phyloP scores from a whole-genome alignment of 2,113 vertebrate genomes.

The Gymnorhina tibicen region DNA sequence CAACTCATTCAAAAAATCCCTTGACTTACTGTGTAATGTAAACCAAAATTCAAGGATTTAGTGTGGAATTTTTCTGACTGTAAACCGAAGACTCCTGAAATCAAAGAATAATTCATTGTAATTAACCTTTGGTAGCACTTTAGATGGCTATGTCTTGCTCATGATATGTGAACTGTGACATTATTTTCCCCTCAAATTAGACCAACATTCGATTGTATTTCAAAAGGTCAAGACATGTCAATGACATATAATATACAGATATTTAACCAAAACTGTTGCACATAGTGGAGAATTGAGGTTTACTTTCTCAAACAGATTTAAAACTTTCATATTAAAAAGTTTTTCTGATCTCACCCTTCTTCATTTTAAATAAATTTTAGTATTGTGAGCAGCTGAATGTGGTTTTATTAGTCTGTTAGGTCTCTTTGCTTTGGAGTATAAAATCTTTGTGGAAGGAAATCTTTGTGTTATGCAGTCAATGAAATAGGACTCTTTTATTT shows the following conservation, averaged over 20 bases:
- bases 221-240: not conserved
- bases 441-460: not conserved
- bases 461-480: not conserved
- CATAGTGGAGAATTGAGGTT: not conserved
- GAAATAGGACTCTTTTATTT: not conserved
- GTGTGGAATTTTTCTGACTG: not conserved
- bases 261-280: not conserved
- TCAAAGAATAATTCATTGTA: not conserved
- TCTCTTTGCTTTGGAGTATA: not conserved
- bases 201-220: not conserved
- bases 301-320: not conserved
- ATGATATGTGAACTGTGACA: not conserved
- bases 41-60: not conserved
- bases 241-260: not conserved
- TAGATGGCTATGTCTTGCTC: not conserved
- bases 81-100: not conserved
- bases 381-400: not conserved
- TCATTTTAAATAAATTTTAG: not conserved
- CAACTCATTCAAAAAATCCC: rapidly evolving
- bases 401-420: not conserved
- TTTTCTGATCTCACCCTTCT: not conserved
- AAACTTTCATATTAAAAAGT: not conserved
- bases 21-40: not conserved
- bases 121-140: not conserved
- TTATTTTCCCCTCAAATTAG: not conserved